Evolutionary conservation across 2,797 vertebrate genomes (phyloP).

Genomic region (Discoglossus pictus): DNA sequence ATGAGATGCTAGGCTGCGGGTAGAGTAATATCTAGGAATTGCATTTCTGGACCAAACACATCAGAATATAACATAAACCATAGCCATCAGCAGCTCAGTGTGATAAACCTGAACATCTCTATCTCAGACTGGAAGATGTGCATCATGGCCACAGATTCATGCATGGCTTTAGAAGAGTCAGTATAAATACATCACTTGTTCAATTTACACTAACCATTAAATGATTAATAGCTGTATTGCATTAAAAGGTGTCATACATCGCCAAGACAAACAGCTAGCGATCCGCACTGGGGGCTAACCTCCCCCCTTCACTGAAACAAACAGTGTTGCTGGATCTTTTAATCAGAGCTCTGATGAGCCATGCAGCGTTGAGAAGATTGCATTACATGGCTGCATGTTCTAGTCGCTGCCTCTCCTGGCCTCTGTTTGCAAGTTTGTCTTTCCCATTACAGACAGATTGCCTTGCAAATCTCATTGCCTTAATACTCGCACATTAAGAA

Average conservation of each 20-base stretch:
- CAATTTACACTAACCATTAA: conserved; percentile 37
- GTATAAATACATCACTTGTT: conserved; percentile 42
- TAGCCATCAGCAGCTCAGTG: conserved; percentile 11
- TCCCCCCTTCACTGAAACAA: conserved; percentile 35
- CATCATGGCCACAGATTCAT: conserved; percentile 21
- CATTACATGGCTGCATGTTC: conserved; percentile 45
- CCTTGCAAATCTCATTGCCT: conserved; percentile 8
- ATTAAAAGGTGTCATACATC: conserved; percentile 42
- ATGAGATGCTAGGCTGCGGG: too few species aligned
- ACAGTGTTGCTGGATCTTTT: conserved; percentile 38
- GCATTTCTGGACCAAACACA: too few species aligned
- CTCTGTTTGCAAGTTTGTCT: conserved; percentile 27
- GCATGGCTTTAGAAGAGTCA: conserved; percentile 11
- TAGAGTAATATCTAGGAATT: too few species aligned
- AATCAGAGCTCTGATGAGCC: conserved; percentile 48
- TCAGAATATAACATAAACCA: too few species aligned
- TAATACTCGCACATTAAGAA: not conserved
- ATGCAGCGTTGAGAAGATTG: conserved; percentile 44
- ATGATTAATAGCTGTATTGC: conserved; percentile 44
- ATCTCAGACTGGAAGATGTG: conserved; percentile 32
- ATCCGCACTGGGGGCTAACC: conserved; percentile 31
- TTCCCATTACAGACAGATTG: conserved; percentile 20
- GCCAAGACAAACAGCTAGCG: conserved; percentile 45
- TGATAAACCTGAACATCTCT: conserved; percentile 21
- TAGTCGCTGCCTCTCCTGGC: conserved; percentile 27